Base-by-base conservation (phyloP, 1,140 invertebrate genomes). In the Bombus confusus region DNA sequence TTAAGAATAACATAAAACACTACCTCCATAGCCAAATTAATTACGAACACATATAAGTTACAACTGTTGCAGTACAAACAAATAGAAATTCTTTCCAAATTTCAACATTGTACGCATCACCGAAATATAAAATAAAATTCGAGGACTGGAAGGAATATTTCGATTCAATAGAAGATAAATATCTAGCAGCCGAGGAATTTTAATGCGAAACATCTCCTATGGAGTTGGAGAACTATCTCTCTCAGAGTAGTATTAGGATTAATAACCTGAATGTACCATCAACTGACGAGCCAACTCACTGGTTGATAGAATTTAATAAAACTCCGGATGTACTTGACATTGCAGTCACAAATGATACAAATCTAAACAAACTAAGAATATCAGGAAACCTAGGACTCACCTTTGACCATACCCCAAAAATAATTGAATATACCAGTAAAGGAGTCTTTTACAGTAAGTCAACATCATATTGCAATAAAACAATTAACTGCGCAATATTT, bases 51-150 rank as follows among this genome's bases (percentile, higher is more conserved):
- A 28, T 86, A 1, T 64, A 80, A 34, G 72, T 28, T 68, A 80
- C 73, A 10, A 47, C 68, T 43, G 62, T 86, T n/a, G 43, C 77
- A 69, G 62, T 80, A 15, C 31, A 85, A 85, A 47, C 71, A 4
- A 6, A 37, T 37, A 69, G n/a, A 2, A 57, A 52, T 31, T 3
- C 3, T 8, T 71, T 74, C 5, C n/a, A 74, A 57, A 47, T 83
- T 37, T 62, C 80, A 25, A 71, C 31, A 1, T 28, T 83, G 12
- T 75, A 83, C n/a, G 57, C 25, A 83, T 37, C 59, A 41, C 62
- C 39, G 12, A n/a, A 62, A 68, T n/a, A 83, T 9, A 66, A 31
- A 75, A 57, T 83, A 25, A 39, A 1, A 9, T 4, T 5, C 9
- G 9, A 78, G 25, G 34, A 78, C 4, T 78, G 62, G 62, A 39